Percentiles rank a stretch among this genome's conserved stretches.
Evolutionary conservation across 2,888 invertebrate species (phyloP).

Genomic region (Drosophila recens): DNA sequence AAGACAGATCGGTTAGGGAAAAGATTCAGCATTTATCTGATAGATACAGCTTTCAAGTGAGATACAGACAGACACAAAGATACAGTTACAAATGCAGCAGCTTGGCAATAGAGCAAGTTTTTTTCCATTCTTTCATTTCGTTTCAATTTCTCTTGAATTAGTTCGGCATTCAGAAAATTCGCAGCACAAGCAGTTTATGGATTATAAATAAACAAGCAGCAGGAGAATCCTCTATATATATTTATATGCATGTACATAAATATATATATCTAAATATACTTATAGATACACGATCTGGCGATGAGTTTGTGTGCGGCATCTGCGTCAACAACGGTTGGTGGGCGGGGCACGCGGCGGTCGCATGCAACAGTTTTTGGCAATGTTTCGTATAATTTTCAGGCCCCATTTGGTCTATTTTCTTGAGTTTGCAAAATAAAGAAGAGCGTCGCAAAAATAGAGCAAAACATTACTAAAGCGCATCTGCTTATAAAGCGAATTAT

Average conservation of each 20-base stretch:
- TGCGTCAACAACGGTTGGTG: conserved; percentile 66
- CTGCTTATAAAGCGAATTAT: conserved; percentile 58
- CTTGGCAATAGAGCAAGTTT: conserved; percentile 51
- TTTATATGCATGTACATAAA: not conserved
- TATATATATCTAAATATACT: conserved; percentile 19
- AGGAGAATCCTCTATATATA: conserved; percentile 33
- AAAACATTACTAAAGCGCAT: conserved; percentile 58
- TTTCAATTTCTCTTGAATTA: conserved; percentile 37
- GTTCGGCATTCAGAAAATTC: conserved; percentile 48
- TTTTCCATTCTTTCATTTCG: conserved; percentile 19
- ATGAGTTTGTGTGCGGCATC: conserved; percentile 34
- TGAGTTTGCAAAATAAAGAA: conserved; percentile 32
- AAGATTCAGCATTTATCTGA: not conserved
- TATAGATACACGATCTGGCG: conserved; percentile 46
- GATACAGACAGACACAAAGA: conserved; percentile 42
- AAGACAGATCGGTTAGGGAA: conserved; percentile 8
- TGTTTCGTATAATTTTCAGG: conserved; percentile 38
- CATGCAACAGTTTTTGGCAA: conserved; percentile 68
- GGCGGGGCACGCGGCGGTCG: conserved; percentile 66
- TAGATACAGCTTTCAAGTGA: conserved; percentile 22
- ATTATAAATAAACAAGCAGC: conserved; percentile 68
- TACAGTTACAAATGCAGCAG: conserved; percentile 33
- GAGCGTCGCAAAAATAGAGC: conserved; percentile 35
- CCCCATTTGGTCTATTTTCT: conserved; percentile 66
- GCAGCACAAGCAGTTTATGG: conserved; percentile 51